Evolutionary conservation across 2,113 vertebrate species (phyloP).

Genomic region (Garra rufa): DNA sequence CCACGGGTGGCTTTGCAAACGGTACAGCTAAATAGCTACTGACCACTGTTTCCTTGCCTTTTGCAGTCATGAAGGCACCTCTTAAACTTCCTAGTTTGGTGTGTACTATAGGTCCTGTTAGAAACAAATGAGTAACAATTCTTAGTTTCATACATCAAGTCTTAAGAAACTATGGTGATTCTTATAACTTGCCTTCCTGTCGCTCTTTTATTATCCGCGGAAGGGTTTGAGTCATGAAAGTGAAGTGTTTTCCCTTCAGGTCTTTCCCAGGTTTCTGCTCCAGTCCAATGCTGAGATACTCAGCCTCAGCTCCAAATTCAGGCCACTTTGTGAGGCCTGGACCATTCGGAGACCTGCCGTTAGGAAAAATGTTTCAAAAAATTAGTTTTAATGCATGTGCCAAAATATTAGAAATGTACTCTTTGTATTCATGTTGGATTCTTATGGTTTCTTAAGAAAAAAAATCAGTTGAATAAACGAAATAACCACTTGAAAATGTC

Average conservation of each 20-base stretch:
- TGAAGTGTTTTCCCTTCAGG: slow-evolving; percentile 68
- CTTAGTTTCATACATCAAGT: neutral
- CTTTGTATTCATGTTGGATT: neutral
- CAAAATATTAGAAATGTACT: neutral
- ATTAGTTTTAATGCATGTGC: neutral
- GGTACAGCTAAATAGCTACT: slow-evolving; percentile 82
- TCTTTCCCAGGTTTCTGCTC: slow-evolving; percentile 61
- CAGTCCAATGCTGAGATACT: slow-evolving; percentile 68
- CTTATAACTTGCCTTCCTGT: slow-evolving; percentile 32
- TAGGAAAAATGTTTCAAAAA: neutral
- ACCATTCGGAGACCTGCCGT: slow-evolving; percentile 74
- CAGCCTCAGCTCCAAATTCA: slow-evolving; percentile 66
- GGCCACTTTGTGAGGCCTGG: slow-evolving; percentile 71
- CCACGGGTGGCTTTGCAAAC: slow-evolving; percentile 84
- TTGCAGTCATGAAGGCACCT: slow-evolving; percentile 71
- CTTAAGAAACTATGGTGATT: neutral
- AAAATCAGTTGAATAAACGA: no score
- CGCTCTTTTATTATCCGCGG: slow-evolving; percentile 55
- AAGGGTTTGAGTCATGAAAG: slow-evolving; percentile 70
- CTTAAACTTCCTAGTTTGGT: slow-evolving; percentile 72
- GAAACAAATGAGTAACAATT: neutral
- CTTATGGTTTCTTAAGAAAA: no score
- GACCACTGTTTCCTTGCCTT: slow-evolving; percentile 69
- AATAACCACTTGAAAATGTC: no score
- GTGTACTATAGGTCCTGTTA: slow-evolving; percentile 71